These are phyloP conservation scores for Orthosia gracilis DNA, from an alignment of 2,888 invertebrate genomes.

Conservation along the genomic window DNA sequence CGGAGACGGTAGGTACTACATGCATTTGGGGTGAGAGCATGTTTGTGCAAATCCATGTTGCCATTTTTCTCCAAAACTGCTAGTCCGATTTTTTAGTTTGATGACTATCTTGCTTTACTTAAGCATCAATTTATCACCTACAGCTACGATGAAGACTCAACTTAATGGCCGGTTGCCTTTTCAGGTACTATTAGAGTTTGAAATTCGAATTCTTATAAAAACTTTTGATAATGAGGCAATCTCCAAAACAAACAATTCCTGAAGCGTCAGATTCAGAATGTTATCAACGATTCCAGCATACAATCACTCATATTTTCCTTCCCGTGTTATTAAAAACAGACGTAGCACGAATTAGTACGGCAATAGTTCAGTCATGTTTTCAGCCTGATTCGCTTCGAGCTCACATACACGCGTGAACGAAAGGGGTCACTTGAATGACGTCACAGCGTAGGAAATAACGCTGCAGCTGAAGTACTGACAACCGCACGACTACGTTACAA, in stretches of 20 bases:
- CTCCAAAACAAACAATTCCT: neutral
- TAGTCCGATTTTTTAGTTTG: too few relatives aligned
- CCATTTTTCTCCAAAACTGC: too few relatives aligned
- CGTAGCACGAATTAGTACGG: conserved; percentile 33
- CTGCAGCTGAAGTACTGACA: conserved; percentile 42
- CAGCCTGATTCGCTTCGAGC: conserved; percentile 47
- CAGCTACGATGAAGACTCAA: too few relatives aligned
- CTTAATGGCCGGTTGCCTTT: too few relatives aligned
- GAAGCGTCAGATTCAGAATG: neutral
- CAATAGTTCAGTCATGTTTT: conserved; percentile 58
- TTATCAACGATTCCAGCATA: neutral
- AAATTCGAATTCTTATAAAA: too few relatives aligned
- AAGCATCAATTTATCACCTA: neutral
- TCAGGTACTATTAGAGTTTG: too few relatives aligned
- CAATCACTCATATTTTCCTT: neutral
- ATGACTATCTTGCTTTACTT: neutral
- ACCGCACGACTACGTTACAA: conserved; percentile 3
- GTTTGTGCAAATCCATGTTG: too few relatives aligned
- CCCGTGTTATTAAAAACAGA: conserved; percentile 23
- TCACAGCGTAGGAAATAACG: conserved; percentile 60
- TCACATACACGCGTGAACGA: conserved; percentile 34
- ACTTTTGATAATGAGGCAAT: neutral
- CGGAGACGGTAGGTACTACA: too few relatives aligned
- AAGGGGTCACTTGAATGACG: conserved; percentile 63
- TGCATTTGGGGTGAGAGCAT: too few relatives aligned